These are phyloP conservation scores for Unio pictorum DNA, from an alignment of 2,888 invertebrate genomes.

Conservation along the genomic window DNA sequence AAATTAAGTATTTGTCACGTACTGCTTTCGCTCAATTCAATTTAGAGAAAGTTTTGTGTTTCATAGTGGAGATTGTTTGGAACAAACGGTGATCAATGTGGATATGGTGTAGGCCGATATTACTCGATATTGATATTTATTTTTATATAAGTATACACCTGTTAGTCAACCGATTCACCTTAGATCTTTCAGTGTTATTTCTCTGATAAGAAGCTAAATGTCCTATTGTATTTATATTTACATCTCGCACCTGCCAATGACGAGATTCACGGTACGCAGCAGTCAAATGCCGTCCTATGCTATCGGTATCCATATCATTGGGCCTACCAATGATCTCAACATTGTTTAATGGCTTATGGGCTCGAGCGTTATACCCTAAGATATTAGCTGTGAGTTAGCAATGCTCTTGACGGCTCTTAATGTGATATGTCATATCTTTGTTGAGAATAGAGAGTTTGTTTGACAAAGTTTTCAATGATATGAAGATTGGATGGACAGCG, in stretches of 20 bases:
- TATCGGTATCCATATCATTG: slow-evolving; percentile 9
- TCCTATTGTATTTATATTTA: slow-evolving; percentile 42
- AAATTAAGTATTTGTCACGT: slow-evolving; percentile 14
- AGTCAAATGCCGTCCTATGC: slow-evolving; percentile 1
- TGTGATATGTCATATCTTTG: slow-evolving; percentile 24
- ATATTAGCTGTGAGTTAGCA: slow-evolving; percentile 32
- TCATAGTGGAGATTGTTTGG: slow-evolving; percentile 1
- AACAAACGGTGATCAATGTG: slow-evolving; percentile 3
- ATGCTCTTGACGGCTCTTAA: slow-evolving; percentile 27
- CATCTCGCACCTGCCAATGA: slow-evolving; percentile 40
- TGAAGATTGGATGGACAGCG: too few relatives aligned
- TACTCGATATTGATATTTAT: slow-evolving; percentile 21
- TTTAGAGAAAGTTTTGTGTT: slow-evolving; percentile 4
- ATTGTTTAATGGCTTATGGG: slow-evolving; percentile 21
- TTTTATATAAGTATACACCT: slow-evolving; percentile 33
- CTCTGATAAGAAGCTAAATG: slow-evolving; percentile 39
- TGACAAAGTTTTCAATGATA: too few relatives aligned
- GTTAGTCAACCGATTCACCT: slow-evolving; percentile 28
- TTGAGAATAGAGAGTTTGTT: too few relatives aligned
- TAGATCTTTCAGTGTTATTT: slow-evolving; percentile 34
- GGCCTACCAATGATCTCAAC: slow-evolving; percentile 13
- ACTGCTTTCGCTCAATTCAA: slow-evolving; percentile 2
- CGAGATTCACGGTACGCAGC: slow-evolving; percentile 3
- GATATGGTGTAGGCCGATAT: slow-evolving; percentile 7
- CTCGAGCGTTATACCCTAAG: slow-evolving; percentile 20